These are phyloP conservation scores for Alviniconcha strummeri DNA, from an alignment of 2,888 invertebrate species.

Conservation along the genomic window DNA sequence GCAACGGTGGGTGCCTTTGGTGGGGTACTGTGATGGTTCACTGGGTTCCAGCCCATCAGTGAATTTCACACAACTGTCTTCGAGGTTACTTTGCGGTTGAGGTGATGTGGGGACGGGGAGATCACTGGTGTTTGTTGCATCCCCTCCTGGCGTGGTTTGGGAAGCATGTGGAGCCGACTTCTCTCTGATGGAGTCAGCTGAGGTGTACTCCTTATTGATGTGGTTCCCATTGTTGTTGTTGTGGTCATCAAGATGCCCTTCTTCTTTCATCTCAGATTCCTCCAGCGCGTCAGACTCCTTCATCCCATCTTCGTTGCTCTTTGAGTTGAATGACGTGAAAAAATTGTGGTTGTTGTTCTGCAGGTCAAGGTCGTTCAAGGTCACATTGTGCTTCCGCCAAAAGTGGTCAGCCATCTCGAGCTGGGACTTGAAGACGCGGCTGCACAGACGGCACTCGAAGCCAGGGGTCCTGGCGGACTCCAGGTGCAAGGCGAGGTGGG, in stretches of 20 bases:
- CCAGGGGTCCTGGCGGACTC: constrained; percentile 57
- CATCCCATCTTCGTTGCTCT: neutral
- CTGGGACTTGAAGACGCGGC: constrained; percentile 65
- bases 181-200: neutral
- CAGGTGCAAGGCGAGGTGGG: constrained; percentile 70
- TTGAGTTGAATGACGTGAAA: neutral
- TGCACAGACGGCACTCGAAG: constrained; percentile 67
- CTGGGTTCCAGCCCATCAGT: neutral
- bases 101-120: neutral
- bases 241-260: constrained; percentile 19
- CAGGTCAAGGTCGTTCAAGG: constrained; percentile 16
- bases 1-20: constrained; percentile 25
- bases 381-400: constrained; percentile 23
- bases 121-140: neutral
- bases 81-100: neutral
- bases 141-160: too few species aligned
- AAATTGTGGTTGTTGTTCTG: constrained; percentile 18
- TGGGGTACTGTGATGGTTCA: neutral
- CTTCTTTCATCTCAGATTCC: neutral
- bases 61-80: neutral
- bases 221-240: constrained; percentile 33
- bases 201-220: constrained; percentile 4
- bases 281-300: neutral
- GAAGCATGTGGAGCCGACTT: too few species aligned
- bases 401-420: constrained; percentile 63